Evolutionary conservation across 1,140 invertebrate species (phyloP).

Genomic region (Halesus radiatus): DNA sequence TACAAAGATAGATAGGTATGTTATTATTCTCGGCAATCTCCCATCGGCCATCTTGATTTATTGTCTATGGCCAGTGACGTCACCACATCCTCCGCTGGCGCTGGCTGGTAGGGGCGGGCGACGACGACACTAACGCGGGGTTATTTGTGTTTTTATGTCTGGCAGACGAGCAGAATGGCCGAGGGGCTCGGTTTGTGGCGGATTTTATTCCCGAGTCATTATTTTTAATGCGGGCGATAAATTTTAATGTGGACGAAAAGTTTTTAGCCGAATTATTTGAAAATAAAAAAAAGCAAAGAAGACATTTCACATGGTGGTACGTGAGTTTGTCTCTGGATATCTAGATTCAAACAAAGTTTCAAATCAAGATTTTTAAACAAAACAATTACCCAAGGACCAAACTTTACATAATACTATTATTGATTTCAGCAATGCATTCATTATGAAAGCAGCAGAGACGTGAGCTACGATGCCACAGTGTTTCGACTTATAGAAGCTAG

Average conservation of each 20-base stretch:
- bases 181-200: neutral
- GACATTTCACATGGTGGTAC: too few relatives aligned
- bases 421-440: too few relatives aligned
- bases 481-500: too few relatives aligned
- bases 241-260: constrained; percentile 7
- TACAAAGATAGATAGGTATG: neutral
- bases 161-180: constrained; percentile 5
- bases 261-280: neutral
- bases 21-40: constrained; percentile 4
- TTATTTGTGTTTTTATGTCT: constrained; percentile 14
- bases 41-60: constrained; percentile 18
- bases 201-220: constrained; percentile 10
- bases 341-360: too few relatives aligned
- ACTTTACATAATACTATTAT: too few relatives aligned
- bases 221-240: constrained; percentile 10
- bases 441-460: too few relatives aligned
- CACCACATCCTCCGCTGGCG: neutral
- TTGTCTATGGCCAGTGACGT: neutral
- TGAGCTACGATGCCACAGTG: too few relatives aligned
- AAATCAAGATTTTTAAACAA: too few relatives aligned
- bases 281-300: too few relatives aligned
- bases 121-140: too few relatives aligned
- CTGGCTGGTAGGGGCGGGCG: neutral
- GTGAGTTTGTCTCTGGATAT: too few relatives aligned
- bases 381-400: too few relatives aligned